Conservation (phyloP, 2,797 vertebrate genomes). For the Macropodus opercularis region DNA sequence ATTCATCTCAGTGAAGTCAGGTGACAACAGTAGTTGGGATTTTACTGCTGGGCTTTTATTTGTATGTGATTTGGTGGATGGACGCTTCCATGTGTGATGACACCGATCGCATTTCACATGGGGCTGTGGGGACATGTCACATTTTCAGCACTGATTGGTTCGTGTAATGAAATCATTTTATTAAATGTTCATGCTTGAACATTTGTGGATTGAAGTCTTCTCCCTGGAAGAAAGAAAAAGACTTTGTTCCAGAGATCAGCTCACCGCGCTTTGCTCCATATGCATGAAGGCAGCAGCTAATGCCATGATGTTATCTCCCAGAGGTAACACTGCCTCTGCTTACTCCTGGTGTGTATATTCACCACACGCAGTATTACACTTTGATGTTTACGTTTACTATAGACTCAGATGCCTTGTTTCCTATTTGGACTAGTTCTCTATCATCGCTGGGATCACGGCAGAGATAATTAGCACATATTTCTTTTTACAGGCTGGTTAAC, state of each 20-base stretch:
- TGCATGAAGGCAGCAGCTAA: conserved; percentile 55
- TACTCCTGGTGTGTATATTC: too few species aligned
- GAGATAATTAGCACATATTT: conserved; percentile 38
- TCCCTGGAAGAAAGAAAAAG: conserved; percentile 22
- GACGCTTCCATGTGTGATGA: not conserved
- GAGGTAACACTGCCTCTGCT: conserved; percentile 42
- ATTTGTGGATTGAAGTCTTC: conserved; percentile 34
- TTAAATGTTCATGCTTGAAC: conserved; percentile 15
- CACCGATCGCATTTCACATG: conserved; percentile 8
- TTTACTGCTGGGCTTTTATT: conserved; percentile 15
- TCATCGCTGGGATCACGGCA: conserved; percentile 28
- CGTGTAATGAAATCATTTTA: conserved; percentile 4
- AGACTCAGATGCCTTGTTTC: conserved; percentile 35
- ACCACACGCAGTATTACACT: too few species aligned
- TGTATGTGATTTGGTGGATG: conserved; percentile 6
- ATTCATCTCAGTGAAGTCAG: conserved; percentile 11
- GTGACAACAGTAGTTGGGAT: conserved; percentile 1
- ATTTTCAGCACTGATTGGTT: conserved; percentile 8
- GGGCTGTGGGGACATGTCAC: conserved; percentile 10
- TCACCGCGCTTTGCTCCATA: conserved; percentile 39
- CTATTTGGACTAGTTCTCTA: conserved; percentile 38
- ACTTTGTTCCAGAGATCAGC: conserved; percentile 38
- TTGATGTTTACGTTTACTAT: conserved; percentile 33
- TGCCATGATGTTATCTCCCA: conserved; percentile 35
- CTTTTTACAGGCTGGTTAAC: conserved; percentile 15